A percentile compares a stretch with the other conserved stretches of the same genome.
Evolutionary conservation across 2,113 vertebrate species (phyloP).

Genomic region (Cyprinodon tularosa): DNA sequence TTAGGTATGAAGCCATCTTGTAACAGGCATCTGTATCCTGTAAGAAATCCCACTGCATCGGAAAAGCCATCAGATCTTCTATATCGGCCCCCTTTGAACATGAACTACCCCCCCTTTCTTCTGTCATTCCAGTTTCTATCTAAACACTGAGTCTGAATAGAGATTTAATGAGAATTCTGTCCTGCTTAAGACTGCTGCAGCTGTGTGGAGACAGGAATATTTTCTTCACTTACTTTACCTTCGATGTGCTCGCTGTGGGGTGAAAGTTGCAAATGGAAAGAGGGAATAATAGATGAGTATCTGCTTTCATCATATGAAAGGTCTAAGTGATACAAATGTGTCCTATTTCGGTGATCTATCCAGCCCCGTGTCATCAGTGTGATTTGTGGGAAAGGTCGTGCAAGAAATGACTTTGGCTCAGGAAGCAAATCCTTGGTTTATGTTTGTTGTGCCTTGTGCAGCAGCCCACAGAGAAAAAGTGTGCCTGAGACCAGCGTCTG

Average conservation of each 20-base stretch:
- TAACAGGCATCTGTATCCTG: conserved; percentile 77
- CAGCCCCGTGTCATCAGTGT: conserved; percentile 70
- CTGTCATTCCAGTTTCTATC: conserved; percentile 55
- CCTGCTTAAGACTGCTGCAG: conserved; percentile 63
- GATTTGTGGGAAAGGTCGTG: conserved; percentile 80
- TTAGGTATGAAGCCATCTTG: conserved; percentile 75
- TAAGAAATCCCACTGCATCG: conserved; percentile 69
- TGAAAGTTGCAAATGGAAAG: conserved; percentile 75
- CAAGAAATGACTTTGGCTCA: conserved; percentile 80
- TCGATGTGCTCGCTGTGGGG: conserved; percentile 55
- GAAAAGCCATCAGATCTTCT: conserved; percentile 78
- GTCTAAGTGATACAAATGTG: conserved; percentile 82
- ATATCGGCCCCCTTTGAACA: conserved; percentile 71
- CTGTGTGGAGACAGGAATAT: conserved; percentile 69
- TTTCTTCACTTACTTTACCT: conserved; percentile 71
- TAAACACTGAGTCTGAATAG: conserved; percentile 66
- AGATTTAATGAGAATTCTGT: conserved; percentile 76
- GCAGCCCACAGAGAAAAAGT: conserved; percentile 67
- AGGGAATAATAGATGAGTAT: conserved; percentile 78
- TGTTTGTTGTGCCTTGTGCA: conserved; percentile 69
- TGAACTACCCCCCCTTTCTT: conserved; percentile 54
- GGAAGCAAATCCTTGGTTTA: conserved; percentile 74
- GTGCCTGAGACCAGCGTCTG: conserved; percentile 70
- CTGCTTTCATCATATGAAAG: conserved; percentile 77
- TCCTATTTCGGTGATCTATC: conserved; percentile 77